Evolutionary conservation across 2,888 invertebrate genomes (phyloP).

Genomic region (Drosophila lacicola): DNA sequence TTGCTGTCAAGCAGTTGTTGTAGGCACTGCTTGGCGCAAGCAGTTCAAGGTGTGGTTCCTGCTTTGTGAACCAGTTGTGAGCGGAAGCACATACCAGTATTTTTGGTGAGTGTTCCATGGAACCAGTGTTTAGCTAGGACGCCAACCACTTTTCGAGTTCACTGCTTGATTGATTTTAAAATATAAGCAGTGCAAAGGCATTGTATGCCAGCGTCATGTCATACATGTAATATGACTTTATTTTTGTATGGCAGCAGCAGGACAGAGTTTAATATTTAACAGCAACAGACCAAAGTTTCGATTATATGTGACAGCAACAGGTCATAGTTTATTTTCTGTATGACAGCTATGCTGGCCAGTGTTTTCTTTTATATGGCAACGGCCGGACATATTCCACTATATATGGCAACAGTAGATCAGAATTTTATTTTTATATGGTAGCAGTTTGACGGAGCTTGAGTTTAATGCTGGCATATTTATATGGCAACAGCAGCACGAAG

Average conservation of each 20-base stretch:
- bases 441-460: no score
- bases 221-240: not conserved
- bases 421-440: no score
- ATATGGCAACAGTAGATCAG: no score
- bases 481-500: no score
- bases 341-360: no score
- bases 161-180: not conserved
- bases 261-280: no score
- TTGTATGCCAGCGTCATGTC: not conserved
- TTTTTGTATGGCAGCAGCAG: not conserved
- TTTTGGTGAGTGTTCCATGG: not conserved
- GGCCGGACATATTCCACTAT: no score
- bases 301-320: no score
- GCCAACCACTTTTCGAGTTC: constrained; percentile 1
- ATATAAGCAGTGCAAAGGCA: constrained; percentile 4
- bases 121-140: not conserved
- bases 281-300: no score
- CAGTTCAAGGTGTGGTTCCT: not conserved
- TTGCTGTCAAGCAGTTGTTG: not conserved
- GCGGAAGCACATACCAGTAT: not conserved
- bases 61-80: not conserved
- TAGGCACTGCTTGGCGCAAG: not conserved
- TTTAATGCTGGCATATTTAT: no score
- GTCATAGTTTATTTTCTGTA: no score
- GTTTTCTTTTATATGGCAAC: not conserved